Evolutionary conservation across 2,888 invertebrate species (phyloP).

Genomic region (Mechanitis mazaeus): DNA sequence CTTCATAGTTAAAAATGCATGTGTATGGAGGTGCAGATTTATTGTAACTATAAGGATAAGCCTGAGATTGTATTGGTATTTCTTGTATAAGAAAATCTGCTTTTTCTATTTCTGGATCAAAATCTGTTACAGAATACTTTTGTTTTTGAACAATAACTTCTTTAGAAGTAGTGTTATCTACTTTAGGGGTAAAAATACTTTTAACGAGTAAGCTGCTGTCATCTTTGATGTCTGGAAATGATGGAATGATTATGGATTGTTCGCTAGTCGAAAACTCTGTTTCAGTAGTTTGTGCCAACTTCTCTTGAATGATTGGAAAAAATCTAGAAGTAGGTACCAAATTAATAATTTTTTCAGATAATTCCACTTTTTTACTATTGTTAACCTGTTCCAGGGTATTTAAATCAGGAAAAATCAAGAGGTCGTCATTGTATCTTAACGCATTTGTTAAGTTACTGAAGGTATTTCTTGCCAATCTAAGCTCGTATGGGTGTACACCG

Average conservation of each 20-base stretch:
- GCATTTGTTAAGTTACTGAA: slow-evolving; percentile 33
- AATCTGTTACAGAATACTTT: slow-evolving; percentile 18
- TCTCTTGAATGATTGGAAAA: slow-evolving; percentile 46
- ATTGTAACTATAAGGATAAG: slow-evolving; percentile 39
- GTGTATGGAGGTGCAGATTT: slow-evolving; percentile 33
- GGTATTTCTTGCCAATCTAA: slow-evolving; percentile 42
- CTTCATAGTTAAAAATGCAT: slow-evolving; percentile 41
- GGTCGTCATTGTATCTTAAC: slow-evolving; percentile 23
- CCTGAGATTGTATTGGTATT: slow-evolving; percentile 28
- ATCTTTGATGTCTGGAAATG: slow-evolving; percentile 23
- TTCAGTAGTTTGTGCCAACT: slow-evolving; percentile 35
- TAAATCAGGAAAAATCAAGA: slow-evolving; percentile 29
- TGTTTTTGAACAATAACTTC: slow-evolving; percentile 20
- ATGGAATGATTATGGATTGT: slow-evolving; percentile 39
- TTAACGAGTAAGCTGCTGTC: slow-evolving; percentile 38
- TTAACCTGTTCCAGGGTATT: slow-evolving; percentile 23
- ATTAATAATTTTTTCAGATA: slow-evolving; percentile 37
- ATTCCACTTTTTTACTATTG: slow-evolving; percentile 28
- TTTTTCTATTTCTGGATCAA: slow-evolving; percentile 39
- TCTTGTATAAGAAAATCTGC: slow-evolving; percentile 51
- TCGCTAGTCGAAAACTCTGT: slow-evolving; percentile 33
- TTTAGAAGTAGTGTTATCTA: slow-evolving; percentile 12
- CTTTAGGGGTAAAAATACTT: slow-evolving; percentile 36
- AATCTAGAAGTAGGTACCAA: slow-evolving; percentile 45
- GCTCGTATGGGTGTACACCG: slow-evolving; percentile 36